Conservation (phyloP, 35 echinoderm and acorn worm genomes). For the Apostichopus parvimensis region DNA sequence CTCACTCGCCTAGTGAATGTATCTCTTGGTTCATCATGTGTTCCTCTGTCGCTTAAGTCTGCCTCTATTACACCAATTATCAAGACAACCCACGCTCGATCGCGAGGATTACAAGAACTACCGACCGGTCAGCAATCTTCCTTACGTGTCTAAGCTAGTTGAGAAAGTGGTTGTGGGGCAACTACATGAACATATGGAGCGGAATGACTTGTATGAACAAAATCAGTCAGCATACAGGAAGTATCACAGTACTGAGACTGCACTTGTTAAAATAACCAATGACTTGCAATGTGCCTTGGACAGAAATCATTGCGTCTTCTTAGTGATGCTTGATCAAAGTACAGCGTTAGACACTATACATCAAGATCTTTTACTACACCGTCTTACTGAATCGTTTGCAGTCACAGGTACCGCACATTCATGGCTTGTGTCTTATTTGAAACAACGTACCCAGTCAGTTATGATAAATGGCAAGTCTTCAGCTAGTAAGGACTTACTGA, state of each 20-base stretch:
- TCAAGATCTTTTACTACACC: constrained; percentile 45
- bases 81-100: no score
- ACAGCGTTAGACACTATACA: constrained; percentile 54
- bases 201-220: constrained; percentile 33
- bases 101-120: no score
- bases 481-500: neutral
- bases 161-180: no score
- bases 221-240: constrained; percentile 58
- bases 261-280: constrained; percentile 46
- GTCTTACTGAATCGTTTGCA: neutral
- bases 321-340: constrained; percentile 18
- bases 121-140: no score
- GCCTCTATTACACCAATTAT: constrained; percentile 8
- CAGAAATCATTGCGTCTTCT: neutral
- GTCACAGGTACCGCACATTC: constrained; percentile 32
- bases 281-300: constrained; percentile 36
- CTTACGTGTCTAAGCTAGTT: no score
- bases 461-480: neutral
- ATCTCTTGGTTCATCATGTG: neutral
- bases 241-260: constrained; percentile 63
- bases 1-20: neutral
- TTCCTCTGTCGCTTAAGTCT: constrained; percentile 8
- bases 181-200: no score
- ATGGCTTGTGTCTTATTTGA: neutral
- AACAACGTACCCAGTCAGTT: neutral